Conservation (phyloP, 2,888 invertebrate genomes). For the Charanyca ferruginea region DNA sequence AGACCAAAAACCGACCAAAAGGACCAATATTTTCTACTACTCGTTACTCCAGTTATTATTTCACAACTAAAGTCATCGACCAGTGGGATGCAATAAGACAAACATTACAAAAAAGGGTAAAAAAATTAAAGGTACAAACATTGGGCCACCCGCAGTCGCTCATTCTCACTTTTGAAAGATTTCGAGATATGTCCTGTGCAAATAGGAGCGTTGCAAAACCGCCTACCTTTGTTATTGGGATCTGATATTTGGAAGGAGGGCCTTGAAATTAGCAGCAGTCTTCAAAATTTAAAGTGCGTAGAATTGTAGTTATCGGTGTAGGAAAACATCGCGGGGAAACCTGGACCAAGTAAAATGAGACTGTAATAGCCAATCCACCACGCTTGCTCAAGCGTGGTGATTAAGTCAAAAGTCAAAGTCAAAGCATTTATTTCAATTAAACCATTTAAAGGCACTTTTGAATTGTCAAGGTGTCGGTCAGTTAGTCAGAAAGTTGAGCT, state of each 20-base stretch:
- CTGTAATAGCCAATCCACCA: no score
- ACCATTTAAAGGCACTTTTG: no score
- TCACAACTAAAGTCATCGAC: conserved; percentile 56
- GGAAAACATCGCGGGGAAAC: no score
- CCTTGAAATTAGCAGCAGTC: background rate
- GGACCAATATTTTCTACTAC: conserved; percentile 4
- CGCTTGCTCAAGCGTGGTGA: no score
- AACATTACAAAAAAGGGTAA: conserved; percentile 56
- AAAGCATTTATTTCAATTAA: no score
- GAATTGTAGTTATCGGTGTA: no score
- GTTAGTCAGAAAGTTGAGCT: no score
- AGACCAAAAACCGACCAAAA: background rate
- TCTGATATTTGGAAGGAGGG: conserved; percentile 9
- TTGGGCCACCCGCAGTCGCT: conserved; percentile 72
- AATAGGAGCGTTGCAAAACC: conserved; percentile 68
- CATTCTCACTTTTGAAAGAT: conserved; percentile 69
- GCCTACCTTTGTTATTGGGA: conserved; percentile 11
- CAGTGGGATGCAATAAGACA: conserved; percentile 46
- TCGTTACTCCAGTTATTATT: conserved; percentile 15
- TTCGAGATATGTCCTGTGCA: conserved; percentile 67
- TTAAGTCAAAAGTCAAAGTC: no score
- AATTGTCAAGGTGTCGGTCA: no score
- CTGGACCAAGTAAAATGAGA: no score
- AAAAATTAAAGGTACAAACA: conserved; percentile 51
- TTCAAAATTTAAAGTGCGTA: background rate